Conservation (phyloP, 2,113 vertebrate species). For the Haliaeetus leucogaster region DNA sequence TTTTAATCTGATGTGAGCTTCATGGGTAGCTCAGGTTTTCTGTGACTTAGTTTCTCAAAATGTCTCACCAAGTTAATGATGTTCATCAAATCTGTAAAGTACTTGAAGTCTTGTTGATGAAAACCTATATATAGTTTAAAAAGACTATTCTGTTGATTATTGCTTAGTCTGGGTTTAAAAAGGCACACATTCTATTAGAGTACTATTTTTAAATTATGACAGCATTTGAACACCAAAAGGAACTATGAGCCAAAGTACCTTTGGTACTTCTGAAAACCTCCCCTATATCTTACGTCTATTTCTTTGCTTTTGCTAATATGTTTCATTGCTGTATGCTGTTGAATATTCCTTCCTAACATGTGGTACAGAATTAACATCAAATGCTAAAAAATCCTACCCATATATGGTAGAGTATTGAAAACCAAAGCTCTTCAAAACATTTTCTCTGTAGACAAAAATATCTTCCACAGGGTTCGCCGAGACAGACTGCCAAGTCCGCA, state of each 20-base stretch:
- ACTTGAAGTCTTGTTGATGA: not conserved
- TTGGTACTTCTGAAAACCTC: not conserved
- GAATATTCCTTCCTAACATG: not conserved
- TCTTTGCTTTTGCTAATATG: not conserved
- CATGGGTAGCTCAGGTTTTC: not conserved
- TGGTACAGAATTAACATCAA: slow-evolving; percentile 36
- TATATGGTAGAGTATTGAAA: slow-evolving; percentile 57
- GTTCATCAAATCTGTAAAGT: not conserved
- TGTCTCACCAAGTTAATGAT: not conserved
- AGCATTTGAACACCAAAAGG: not conserved
- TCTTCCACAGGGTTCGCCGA: not conserved
- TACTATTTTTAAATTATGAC: not conserved
- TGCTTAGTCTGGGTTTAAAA: not conserved
- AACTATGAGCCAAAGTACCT: not conserved
- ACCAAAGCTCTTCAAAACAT: slow-evolving; percentile 47
- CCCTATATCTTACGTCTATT: not conserved
- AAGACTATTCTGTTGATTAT: not conserved
- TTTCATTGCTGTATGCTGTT: not conserved
- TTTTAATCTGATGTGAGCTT: not conserved
- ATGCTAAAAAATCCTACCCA: slow-evolving; percentile 43
- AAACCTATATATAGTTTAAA: not conserved
- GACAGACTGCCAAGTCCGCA: slow-evolving; percentile 47
- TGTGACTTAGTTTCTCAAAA: not conserved
- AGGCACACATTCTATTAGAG: not conserved
- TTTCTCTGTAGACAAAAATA: slow-evolving; percentile 58